phyloP scores from a whole-genome alignment of 2,797 vertebrate species.

The Chiloscyllium punctatum region DNA sequence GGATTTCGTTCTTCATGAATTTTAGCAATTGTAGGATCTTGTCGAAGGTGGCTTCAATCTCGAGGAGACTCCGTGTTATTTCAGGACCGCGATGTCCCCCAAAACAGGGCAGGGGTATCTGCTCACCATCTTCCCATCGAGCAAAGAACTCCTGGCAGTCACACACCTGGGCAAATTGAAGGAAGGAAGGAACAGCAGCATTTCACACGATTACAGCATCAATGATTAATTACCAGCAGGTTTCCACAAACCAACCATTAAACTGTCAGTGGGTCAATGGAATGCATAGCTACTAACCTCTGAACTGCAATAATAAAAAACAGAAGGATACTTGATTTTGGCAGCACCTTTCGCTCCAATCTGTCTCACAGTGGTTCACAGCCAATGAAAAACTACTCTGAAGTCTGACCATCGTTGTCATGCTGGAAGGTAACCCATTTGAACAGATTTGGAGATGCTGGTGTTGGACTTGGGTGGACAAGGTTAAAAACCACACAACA shows the following conservation, averaged over 20 bases:
- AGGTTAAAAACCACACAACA: no score
- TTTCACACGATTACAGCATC: not conserved
- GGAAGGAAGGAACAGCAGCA: no score
- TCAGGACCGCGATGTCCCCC: slow-evolving; percentile 56
- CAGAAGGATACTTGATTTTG: not conserved
- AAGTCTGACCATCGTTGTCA: no score
- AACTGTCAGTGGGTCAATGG: not conserved
- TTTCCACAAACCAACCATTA: not conserved
- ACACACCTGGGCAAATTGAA: slow-evolving; percentile 64
- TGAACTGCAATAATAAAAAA: not conserved
- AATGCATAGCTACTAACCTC: not conserved
- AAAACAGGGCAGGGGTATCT: slow-evolving; percentile 64
- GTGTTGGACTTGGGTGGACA: no score
- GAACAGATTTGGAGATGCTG: no score
- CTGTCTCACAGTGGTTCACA: not conserved
- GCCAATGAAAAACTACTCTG: no score
- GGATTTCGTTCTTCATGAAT: slow-evolving; percentile 52
- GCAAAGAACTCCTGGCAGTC: slow-evolving; percentile 78
- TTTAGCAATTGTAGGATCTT: slow-evolving; percentile 56
- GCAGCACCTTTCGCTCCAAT: not conserved
- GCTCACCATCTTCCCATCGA: slow-evolving; percentile 70
- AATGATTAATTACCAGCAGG: not conserved
- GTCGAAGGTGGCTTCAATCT: slow-evolving; percentile 65
- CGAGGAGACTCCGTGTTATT: slow-evolving; percentile 58
- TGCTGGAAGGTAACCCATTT: no score